phyloP scores from a whole-genome alignment of 1,140 invertebrate species.

The Leguminivora glycinivorella region DNA sequence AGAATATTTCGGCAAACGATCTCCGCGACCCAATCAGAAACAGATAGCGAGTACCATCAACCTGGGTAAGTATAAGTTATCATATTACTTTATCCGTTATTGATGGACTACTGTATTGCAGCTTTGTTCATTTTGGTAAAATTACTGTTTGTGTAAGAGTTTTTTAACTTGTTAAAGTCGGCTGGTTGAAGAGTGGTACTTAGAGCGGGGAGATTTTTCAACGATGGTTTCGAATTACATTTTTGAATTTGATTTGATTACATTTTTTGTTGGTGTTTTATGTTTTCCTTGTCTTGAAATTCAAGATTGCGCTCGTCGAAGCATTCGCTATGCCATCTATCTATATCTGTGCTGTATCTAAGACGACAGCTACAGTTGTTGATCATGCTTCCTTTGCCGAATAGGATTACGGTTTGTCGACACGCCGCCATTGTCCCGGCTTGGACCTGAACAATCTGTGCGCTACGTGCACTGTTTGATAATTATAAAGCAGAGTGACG shows the following conservation, averaged over 20 bases:
- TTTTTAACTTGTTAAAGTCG: no score
- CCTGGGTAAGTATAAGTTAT: background rate
- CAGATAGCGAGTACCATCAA: slow-evolving; percentile 37
- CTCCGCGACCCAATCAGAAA: slow-evolving; percentile 41
- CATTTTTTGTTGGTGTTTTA: no score
- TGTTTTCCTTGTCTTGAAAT: no score
- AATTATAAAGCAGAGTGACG: slow-evolving; percentile 16
- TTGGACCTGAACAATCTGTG: slow-evolving; percentile 30
- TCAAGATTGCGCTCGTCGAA: no score
- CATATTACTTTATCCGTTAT: slow-evolving; percentile 11
- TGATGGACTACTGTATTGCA: no score
- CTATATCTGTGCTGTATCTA: no score
- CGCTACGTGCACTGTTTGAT: slow-evolving; percentile 22
- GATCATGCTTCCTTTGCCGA: slow-evolving; percentile 32
- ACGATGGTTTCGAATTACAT: no score
- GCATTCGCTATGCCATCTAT: no score
- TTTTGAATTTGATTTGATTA: no score
- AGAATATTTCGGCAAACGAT: slow-evolving; percentile 38
- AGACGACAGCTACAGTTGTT: slow-evolving; percentile 37
- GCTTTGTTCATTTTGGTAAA: background rate
- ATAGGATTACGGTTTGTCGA: slow-evolving; percentile 48
- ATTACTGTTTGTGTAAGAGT: background rate
- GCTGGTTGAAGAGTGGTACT: no score
- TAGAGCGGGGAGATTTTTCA: no score
- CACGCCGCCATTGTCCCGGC: slow-evolving; percentile 38